Evolutionary conservation across 2,888 invertebrate species (phyloP), one percentile per base, ranked within the genome.

Genomic region (Protophormia terraenovae): DNA sequence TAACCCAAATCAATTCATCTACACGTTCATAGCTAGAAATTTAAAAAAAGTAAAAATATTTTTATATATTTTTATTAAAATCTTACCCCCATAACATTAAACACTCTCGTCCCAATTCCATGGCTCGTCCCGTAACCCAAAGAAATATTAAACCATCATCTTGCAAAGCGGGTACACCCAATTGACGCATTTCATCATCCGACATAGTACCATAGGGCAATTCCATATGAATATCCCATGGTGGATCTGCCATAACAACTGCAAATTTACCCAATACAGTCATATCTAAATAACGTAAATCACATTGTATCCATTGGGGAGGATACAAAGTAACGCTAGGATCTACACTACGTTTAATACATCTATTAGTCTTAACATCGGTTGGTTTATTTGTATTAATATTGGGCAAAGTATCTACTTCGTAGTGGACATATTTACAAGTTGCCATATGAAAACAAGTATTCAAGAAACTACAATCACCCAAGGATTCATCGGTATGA

Each of bases 211-310:
- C 99, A 92, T 99, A 99, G 0, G 99, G 99, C 60, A 99, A 94
- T 93, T 99, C 99, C 99, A 99, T 99, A 92, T 99, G 99, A 88
- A 99, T 99, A 91, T 99, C 99, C 99, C 99, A 99, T 0, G 99
- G 99, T 0, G 98, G 98, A 93, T 98, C 98, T 38, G 99, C 99
- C 99, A 99, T 99, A 87, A 99, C 97, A 3, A 99, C 98, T 0
- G 98, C 97, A 93, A 98, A 99, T 93, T 99, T 99, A n/a, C 97
- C 96, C 94, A 92, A 86, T 22, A 93, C 91, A 2, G 92, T 92
- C 92, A 93, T 93, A 81, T 92, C 92, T 7, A 93, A 87, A 97
- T 95, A 97, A 87, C 99, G 94, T 72, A 99, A 94, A 93, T 99
- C 99, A 91, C 99, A 99, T 91, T 98, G 98, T 80, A 99, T 96